A percentile compares a stretch with the other conserved stretches of the same genome.
Evolutionary conservation across 2,797 vertebrate genomes (phyloP).

Genomic region (Paratrypauchen microcephalus): DNA sequence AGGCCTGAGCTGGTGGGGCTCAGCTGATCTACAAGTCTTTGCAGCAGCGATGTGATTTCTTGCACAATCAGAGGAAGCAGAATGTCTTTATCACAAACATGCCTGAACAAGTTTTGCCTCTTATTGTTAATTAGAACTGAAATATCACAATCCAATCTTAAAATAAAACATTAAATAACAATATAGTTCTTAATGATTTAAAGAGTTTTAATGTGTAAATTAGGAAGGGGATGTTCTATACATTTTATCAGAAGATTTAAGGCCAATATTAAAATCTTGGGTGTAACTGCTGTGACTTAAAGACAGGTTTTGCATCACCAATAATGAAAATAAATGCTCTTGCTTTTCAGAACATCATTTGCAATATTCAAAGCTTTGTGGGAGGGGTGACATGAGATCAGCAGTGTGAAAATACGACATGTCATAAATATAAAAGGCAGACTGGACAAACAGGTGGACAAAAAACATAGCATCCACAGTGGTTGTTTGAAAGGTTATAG

Average conservation of each 20-base stretch:
- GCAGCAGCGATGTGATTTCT: conserved; percentile 57
- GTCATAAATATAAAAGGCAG: conserved; percentile 26
- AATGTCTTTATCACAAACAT: conserved; percentile 62
- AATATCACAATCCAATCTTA: not conserved
- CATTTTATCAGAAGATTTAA: not conserved
- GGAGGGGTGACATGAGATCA: conserved; percentile 18
- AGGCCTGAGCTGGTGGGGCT: conserved; percentile 27
- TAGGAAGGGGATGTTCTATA: not conserved
- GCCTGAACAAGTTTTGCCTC: conserved; percentile 51
- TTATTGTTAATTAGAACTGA: conserved; percentile 28
- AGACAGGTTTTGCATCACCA: conserved; percentile 21
- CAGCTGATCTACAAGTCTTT: conserved; percentile 36
- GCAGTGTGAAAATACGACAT: conserved; percentile 3
- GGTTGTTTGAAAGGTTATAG: conserved; percentile 19
- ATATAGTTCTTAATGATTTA: not conserved
- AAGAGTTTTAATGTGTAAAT: not conserved
- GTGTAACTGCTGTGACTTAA: conserved; percentile 32
- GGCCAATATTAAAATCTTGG: not conserved
- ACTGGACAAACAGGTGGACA: conserved; percentile 45
- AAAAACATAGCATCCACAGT: conserved; percentile 38
- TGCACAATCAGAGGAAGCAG: conserved; percentile 70
- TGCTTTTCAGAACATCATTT: conserved; percentile 20
- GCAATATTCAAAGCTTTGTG: conserved; percentile 19
- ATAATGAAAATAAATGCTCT: conserved; percentile 21
- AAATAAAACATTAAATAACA: not conserved